These are phyloP conservation scores for Promerops cafer DNA, from an alignment of 2,113 vertebrate species.

Conservation along the genomic window DNA sequence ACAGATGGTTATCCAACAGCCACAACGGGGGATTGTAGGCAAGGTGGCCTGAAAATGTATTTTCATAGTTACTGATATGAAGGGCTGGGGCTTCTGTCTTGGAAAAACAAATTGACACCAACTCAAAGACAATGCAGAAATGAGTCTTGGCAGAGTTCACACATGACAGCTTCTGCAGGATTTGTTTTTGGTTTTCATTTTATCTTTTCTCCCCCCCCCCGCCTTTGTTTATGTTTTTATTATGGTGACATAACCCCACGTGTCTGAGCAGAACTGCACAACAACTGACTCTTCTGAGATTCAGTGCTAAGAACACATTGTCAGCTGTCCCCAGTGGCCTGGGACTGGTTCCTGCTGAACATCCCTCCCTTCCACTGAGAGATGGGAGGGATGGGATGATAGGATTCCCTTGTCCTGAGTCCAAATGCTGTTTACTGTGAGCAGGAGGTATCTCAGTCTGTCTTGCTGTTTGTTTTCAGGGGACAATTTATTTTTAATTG, in stretches of 20 bases:
- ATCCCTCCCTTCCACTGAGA: neutral
- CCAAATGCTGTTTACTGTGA: neutral
- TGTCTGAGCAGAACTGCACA: neutral
- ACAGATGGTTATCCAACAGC: conserved; percentile 23
- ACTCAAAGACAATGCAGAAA: neutral
- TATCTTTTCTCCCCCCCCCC: neutral
- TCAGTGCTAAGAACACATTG: neutral
- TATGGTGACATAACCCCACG: neutral
- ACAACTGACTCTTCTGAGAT: neutral
- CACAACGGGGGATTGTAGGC: neutral
- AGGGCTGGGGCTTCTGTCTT: neutral
- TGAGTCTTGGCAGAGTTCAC: neutral
- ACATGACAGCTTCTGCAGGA: neutral
- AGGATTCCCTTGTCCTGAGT: neutral
- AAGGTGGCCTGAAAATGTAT: conserved; percentile 21
- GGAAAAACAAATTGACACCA: neutral
- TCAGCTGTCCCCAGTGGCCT: neutral
- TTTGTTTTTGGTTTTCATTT: neutral
- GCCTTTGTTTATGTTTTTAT: conserved; percentile 1
- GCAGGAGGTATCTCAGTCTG: neutral
- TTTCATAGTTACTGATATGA: conserved; percentile 4
- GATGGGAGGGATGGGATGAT: neutral
- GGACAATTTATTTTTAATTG: neutral
- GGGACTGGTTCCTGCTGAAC: neutral
- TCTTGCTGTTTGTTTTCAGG: neutral